phyloP scores from a whole-genome alignment of 2,113 vertebrate species.

The Raja brachyura region DNA sequence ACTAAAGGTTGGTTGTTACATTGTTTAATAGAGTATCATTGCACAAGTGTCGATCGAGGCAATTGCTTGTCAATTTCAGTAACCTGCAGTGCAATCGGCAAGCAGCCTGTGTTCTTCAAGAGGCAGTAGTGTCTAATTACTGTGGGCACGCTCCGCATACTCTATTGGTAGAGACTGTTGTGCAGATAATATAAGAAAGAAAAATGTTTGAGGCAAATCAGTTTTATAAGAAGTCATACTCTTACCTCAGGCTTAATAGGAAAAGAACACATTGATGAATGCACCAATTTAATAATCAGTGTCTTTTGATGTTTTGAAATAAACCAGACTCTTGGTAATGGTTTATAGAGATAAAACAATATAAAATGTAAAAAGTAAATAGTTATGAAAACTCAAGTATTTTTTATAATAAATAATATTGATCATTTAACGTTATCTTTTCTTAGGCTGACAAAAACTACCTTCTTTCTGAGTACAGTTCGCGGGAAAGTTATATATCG shows the following conservation, averaged over 20 bases:
- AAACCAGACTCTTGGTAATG: not conserved
- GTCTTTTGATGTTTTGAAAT: not conserved
- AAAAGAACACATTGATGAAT: not conserved
- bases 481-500: conserved; percentile 80
- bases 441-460: conserved; percentile 74
- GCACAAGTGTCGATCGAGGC: too few relatives aligned
- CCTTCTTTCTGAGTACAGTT: conserved; percentile 89
- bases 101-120: too few relatives aligned
- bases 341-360: not conserved
- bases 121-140: too few relatives aligned
- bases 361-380: not conserved
- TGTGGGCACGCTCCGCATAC: too few relatives aligned
- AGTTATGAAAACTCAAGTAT: not conserved
- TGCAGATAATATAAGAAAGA: not conserved
- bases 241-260: not conserved
- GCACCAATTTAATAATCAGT: not conserved
- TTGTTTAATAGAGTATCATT: too few relatives aligned
- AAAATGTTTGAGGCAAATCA: not conserved
- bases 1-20: too few relatives aligned
- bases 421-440: conserved; percentile 17
- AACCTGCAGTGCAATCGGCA: too few relatives aligned
- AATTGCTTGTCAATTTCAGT: too few relatives aligned
- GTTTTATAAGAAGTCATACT: not conserved
- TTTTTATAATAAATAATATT: not conserved
- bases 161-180: too few relatives aligned